Conservation (phyloP, 2,888 invertebrate genomes). For the Hybos culiciformis region DNA sequence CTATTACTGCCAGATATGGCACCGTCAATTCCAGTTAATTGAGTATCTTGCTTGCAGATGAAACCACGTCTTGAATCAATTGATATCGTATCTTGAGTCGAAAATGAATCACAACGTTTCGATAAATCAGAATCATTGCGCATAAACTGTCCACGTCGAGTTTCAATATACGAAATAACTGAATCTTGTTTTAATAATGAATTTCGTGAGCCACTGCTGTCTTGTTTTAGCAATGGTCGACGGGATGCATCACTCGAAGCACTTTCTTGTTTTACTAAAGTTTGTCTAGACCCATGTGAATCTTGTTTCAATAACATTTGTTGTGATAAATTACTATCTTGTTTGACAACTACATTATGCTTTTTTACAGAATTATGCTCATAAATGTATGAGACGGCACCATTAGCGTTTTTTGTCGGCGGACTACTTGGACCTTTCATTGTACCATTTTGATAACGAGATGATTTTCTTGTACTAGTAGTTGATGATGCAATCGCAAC, state of each 20-base stretch:
- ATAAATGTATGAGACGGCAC: constrained; percentile 44
- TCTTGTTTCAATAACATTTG: constrained; percentile 35
- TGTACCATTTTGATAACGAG: constrained; percentile 58
- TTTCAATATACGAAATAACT: constrained; percentile 35
- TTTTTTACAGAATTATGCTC: constrained; percentile 33
- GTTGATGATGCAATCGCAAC: constrained; percentile 76
- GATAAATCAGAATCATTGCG: constrained; percentile 19
- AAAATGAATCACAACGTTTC: constrained; percentile 22
- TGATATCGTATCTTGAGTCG: constrained; percentile 29
- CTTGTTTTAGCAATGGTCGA: constrained; percentile 32
- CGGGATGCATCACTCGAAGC: constrained; percentile 34
- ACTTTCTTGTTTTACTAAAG: constrained; percentile 35
- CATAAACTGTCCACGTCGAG: constrained; percentile 24
- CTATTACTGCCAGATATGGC: constrained; percentile 5
- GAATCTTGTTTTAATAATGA: constrained; percentile 35
- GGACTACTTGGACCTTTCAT: constrained; percentile 41
- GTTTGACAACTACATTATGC: constrained; percentile 32
- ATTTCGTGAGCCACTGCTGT: constrained; percentile 33
- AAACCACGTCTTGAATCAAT: constrained; percentile 28
- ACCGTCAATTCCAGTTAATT: constrained; percentile 23
- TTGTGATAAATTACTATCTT: constrained; percentile 34
- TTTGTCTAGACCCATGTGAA: constrained; percentile 34
- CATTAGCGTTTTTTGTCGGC: constrained; percentile 37
- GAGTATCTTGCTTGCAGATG: constrained; percentile 23
- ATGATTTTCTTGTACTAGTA: constrained; percentile 71